Base-by-base conservation (phyloP, 92 coral and sea anemone genomes). In the Epizoanthus stellaris region DNA sequence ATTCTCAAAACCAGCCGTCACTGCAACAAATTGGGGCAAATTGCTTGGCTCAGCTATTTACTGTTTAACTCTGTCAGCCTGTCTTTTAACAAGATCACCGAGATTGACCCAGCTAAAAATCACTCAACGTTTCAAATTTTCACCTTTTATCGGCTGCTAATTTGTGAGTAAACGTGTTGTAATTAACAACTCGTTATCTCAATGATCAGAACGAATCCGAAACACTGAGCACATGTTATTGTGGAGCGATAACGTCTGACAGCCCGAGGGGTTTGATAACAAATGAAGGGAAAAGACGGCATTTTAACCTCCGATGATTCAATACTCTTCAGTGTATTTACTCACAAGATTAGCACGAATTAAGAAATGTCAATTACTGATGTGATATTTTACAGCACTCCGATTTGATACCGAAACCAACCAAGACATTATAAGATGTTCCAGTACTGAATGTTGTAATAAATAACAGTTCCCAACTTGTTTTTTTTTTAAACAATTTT, bases 101-200 rank as follows among this genome's bases (percentile, higher is more conserved):
- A 21, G 63, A 30, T 54, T 74, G 59, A 3, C 30, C 81, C 11
- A 39, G 63, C 17, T 39, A 13, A 77, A 61, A n/a, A 77, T 60
- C 36, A 2, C 52, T 76, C 52, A 39, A 56, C 62, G 49, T 56
- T 56, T 39, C 42, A 58, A 76, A 62, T 62, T 61, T 43, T 62
- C 83, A 62, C 83, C 45, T 45, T 15, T 62, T 34, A 79, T 79
- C 57, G 83, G 58, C 42, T 79, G 60, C 23, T 79, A 63, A 79
- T 79, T 77, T 79, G 65, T 47, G 71, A 63, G 72, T 62, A 63
- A 79, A 63, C 83, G 9, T 62, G 17, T 43, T 23, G 49, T 79
- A 63, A 79, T 79, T 79, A 63, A 79, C 7, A 63, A 43, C 83
- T 79, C 42, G 80, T 75, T 79, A 79, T 79, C 83, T 43, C 21